These are phyloP conservation scores for Bos indicus DNA, from an alignment of 2,113 vertebrate species.

Conservation along the genomic window DNA sequence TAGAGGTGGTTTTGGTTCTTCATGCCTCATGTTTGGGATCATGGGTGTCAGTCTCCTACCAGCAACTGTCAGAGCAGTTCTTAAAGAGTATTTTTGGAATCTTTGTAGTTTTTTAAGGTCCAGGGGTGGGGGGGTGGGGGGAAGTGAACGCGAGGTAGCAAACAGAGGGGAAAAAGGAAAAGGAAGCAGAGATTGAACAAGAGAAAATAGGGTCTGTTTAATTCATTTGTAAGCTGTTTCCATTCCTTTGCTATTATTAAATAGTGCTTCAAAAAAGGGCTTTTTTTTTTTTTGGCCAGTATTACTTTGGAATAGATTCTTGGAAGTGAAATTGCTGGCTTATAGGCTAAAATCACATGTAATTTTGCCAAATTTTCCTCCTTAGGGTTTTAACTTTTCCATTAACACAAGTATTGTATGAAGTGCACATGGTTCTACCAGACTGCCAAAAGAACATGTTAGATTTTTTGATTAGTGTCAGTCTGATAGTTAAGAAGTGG, in stretches of 20 bases:
- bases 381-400: not conserved
- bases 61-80: not conserved
- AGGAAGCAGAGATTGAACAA: not conserved
- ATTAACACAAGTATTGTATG: not conserved
- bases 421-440: not conserved
- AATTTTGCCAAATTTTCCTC: not conserved
- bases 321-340: not conserved
- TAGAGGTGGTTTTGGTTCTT: not conserved
- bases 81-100: not conserved
- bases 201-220: not conserved
- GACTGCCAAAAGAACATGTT: not conserved
- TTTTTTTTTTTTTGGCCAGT: not conserved
- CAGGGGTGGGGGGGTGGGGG: too few relatives aligned
- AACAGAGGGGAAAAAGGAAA: not conserved
- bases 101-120: not conserved
- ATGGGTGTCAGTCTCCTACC: not conserved
- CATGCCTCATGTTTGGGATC: not conserved
- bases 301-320: not conserved
- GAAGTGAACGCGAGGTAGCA: not conserved
- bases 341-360: not conserved
- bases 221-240: not conserved
- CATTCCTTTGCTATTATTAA: not conserved
- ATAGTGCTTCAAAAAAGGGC: not conserved
- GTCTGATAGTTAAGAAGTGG: not conserved
- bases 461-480: not conserved